Evolutionary conservation across 53 echinoderm and acorn worm species (phyloP), one percentile per base, ranked within the genome.

Genomic region (Temnopleurus reevesii): DNA sequence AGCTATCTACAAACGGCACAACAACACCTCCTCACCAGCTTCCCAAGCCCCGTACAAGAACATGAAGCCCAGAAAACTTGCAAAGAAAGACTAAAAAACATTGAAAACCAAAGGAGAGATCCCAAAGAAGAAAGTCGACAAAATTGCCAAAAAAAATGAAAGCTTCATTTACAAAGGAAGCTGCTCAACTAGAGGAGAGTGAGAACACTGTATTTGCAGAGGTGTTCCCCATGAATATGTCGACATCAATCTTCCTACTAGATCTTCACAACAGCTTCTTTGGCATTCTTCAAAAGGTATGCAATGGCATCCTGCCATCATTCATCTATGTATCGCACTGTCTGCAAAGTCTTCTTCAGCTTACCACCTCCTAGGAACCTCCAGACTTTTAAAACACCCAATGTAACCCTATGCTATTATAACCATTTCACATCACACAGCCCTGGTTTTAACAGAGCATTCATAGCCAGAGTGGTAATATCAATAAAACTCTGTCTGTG

Each of bases 241-340:
- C 1, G 25, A 60, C 23, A 24, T n/a, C 6, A 6, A 60, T 6
- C 23, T 60, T 60, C 60, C 80, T 43, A 23, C 2, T 19, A 46
- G 28, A n/a, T 80, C 80, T n/a, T 46, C 80, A 4, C 80, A 80
- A 46, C 43, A 80, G 0, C 45, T 80, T 45, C 33, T 80, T 4
- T 80, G 80, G 80, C 28, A 80, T 13, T 43, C 38, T 79, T 6
- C 53, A 31, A 82, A 82, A 28, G 55, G 53, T 18, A 82, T 82
- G 83, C 19, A 55, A 82, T 82, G 83, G 83, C 83, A 82, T 53
- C 83, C 83, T 7, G 53, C 41, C 29, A 31, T 82, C 26, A n/a
- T n/a, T n/a, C n/a, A n/a, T n/a, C n/a, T n/a, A n/a, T n/a, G n/a
- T n/a, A n/a, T n/a, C n/a, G n/a, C 83, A 15, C 28, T 82, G 33